Evolutionary conservation across 2,113 vertebrate species (phyloP), one percentile per base, ranked within the genome.

Genomic region (Leptosomus discolor): DNA sequence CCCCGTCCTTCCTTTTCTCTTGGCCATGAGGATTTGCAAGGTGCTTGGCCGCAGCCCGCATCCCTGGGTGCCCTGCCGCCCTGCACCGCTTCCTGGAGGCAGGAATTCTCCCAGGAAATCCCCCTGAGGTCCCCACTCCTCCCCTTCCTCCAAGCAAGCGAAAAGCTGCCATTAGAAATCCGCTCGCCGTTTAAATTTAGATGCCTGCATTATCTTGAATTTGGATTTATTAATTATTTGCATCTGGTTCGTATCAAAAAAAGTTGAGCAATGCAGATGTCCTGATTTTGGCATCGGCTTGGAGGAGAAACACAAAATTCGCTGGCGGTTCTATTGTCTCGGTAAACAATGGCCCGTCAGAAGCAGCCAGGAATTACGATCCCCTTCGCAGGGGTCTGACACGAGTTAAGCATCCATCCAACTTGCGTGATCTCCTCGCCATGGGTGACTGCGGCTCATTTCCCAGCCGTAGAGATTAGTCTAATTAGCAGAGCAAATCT

Each of bases 401-500:
- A 14, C 0, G 75, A 48, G 71, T 60, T 32, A 14, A 58, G 48
- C 39, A 26, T 20, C 43, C 64, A 9, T 37, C 79, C 75, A 10
- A 5, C 74, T 58, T 29, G 45, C 1, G 0, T 19, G 77, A 74
- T 45, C 92, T 36, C 73, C 85, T 78, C 10, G 3, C 48, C n/a
- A 5, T 8, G 93, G 83, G 81, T 93, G 90, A 39, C 76, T 50
- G 90, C 57, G 0, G 83, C 80, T 96, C 94, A n/a, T 95, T 96
- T 83, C 88, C 91, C 87, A 61, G 84, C 79, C 0, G 1, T 27
- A n/a, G 63, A 82, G 92, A 82, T 96, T 68, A 89, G 76, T 92
- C 84, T 93, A 95, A 97, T 97, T 96, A 97, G 96, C 87, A 61
- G 87, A 85, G 88, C 93, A 88, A 94, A 94, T 95, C 92, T 88